Evolutionary conservation across 1,140 invertebrate genomes (phyloP).

Genomic region (Listronotus oregonensis): DNA sequence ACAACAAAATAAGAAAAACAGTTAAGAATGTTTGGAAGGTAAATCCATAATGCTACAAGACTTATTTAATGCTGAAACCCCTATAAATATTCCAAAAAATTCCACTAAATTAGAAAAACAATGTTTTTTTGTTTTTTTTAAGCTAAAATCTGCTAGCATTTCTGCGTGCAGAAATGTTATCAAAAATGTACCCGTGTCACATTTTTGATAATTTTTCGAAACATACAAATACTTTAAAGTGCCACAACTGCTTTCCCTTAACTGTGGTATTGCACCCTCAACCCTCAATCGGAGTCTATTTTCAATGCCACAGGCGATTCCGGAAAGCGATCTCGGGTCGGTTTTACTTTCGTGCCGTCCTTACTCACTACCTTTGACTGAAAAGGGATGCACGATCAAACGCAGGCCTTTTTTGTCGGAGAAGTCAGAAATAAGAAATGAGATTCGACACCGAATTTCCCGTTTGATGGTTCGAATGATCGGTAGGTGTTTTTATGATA

Average conservation of each 20-base stretch:
- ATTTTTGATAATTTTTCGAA: too few relatives aligned
- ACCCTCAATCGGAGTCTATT: constrained; percentile 8
- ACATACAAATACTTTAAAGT: not conserved
- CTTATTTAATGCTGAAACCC: too few relatives aligned
- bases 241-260: not conserved
- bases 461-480: constrained; percentile 18
- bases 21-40: too few relatives aligned
- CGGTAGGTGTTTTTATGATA: constrained; percentile 18
- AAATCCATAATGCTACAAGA: too few relatives aligned
- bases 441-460: constrained; percentile 16
- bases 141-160: too few relatives aligned
- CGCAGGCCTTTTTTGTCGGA: constrained; percentile 1
- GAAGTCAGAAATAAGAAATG: constrained; percentile 11
- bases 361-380: not conserved
- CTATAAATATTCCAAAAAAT: too few relatives aligned
- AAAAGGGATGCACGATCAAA: too few relatives aligned
- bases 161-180: too few relatives aligned
- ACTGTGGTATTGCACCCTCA: constrained; percentile 4
- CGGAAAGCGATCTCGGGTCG: constrained; percentile 11
- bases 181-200: too few relatives aligned
- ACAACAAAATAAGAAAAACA: too few relatives aligned
- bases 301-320: constrained; percentile 18
- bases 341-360: not conserved
- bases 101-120: too few relatives aligned
- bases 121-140: too few relatives aligned